Evolutionary conservation across 2,888 invertebrate genomes (phyloP), one percentile per base, ranked within the genome.

Genomic region (Drosophila emarginata): DNA sequence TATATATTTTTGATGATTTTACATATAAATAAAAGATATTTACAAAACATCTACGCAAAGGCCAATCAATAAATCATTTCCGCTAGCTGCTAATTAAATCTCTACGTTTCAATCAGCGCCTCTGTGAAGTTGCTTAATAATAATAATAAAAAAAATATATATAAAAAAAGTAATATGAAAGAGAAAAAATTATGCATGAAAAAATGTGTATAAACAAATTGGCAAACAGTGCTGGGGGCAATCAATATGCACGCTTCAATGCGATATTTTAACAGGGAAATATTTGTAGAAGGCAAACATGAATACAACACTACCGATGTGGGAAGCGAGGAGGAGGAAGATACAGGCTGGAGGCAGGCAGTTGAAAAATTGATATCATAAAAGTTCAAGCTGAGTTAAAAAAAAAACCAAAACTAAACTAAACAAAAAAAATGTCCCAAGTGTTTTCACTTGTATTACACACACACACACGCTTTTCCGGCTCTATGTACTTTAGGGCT

Each of bases 31-130:
- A 18, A 32, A 54, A 52, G 26, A n/a, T 53, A 14, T 6, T 36
- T 36, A 18, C 28, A 7, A 28, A 28, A 40, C 26, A 36, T 61
- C 62, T 57, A 39, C n/a, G 37, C 32, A 32, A 32, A 7, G n/a
- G 7, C 60, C 77, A 82, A 86, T 86, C 78, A 80, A 86, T 75
- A 66, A 58, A 71, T 79, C 65, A 82, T 86, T 82, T 82, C 75
- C 83, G 57, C 36, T 36, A 26, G 15, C 6, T 39, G 2, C 28
- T 71, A 86, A 85, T 82, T 82, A 75, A 79, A 86, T 71, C 64
- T 53, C 59, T 36, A 15, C 23, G 56, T 53, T 40, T 50, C 67
- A 72, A 66, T 61, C 69, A 70, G 28, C 39, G 45, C 45, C 45
- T 45, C 45, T 45, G 45, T 45, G 21, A 45, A 45, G 21, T 45